Evolutionary conservation across 2,888 invertebrate species (phyloP).

Genomic region (Cataglyphis rosenhaueri): DNA sequence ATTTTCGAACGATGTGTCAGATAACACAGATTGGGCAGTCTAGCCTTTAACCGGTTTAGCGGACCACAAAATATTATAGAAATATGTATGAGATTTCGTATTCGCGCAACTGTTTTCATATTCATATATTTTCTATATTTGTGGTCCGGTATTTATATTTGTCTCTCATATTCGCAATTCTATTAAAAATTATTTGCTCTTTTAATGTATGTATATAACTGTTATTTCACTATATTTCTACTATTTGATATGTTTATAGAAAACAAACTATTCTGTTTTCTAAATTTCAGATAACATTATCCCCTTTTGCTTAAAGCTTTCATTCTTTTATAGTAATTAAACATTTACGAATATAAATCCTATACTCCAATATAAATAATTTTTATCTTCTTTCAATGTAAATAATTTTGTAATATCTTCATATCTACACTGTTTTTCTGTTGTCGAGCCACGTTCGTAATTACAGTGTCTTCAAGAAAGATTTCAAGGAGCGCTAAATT

Average conservation of each 20-base stretch:
- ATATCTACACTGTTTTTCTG: background rate
- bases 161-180: background rate
- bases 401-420: conserved; percentile 8
- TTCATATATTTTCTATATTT: background rate
- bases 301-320: background rate
- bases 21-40: background rate
- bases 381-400: background rate
- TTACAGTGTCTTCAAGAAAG: conserved; percentile 1
- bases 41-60: background rate
- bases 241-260: background rate
- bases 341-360: background rate
- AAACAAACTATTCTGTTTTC: background rate
- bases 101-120: background rate
- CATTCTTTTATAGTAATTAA: conserved; percentile 12
- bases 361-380: too few species aligned
- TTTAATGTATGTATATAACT: too few species aligned
- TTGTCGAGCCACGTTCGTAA: background rate
- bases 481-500: conserved; percentile 34
- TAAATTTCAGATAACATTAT: conserved; percentile 5
- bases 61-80: background rate
- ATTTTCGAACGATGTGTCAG: background rate
- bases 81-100: background rate
- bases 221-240: background rate
- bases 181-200: background rate
- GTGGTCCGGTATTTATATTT: background rate